Evolutionary conservation across 2,113 vertebrate genomes (phyloP).

Genomic region (Phyllopteryx taeniolatus): DNA sequence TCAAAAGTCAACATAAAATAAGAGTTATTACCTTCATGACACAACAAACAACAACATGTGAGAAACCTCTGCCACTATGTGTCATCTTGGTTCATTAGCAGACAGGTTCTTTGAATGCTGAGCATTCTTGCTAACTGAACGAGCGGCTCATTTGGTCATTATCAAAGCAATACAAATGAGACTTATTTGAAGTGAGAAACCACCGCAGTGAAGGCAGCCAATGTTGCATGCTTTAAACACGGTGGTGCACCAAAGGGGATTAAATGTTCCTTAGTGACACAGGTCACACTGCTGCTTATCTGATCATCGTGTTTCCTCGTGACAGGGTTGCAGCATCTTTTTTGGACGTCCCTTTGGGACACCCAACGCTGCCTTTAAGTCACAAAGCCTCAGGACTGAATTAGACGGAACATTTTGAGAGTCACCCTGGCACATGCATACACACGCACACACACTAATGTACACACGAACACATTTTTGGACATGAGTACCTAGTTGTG

Average conservation of each 20-base stretch:
- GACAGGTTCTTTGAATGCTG: background rate
- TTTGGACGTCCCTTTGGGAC: conserved; percentile 47
- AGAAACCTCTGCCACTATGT: background rate
- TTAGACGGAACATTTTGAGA: conserved; percentile 58
- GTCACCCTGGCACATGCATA: conserved; percentile 51
- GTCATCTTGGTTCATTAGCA: background rate
- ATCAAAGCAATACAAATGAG: background rate
- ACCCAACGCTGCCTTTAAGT: conserved; percentile 45
- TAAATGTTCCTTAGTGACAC: conserved; percentile 2
- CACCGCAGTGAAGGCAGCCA: background rate
- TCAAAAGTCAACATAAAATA: conserved; percentile 3
- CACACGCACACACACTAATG: conserved; percentile 7
- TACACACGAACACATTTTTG: background rate
- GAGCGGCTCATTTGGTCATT: background rate
- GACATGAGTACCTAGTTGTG: background rate
- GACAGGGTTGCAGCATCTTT: background rate
- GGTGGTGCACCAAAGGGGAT: background rate
- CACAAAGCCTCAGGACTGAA: conserved; percentile 61
- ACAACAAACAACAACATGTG: background rate
- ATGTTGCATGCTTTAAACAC: background rate
- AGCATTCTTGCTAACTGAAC: background rate
- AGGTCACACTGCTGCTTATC: background rate
- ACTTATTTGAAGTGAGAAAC: background rate
- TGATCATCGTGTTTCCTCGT: background rate
- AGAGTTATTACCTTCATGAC: background rate